A percentile compares a stretch with the other conserved stretches of the same genome.
Evolutionary conservation across 2,797 vertebrate genomes (phyloP).

Genomic region (Siniperca undulata): DNA sequence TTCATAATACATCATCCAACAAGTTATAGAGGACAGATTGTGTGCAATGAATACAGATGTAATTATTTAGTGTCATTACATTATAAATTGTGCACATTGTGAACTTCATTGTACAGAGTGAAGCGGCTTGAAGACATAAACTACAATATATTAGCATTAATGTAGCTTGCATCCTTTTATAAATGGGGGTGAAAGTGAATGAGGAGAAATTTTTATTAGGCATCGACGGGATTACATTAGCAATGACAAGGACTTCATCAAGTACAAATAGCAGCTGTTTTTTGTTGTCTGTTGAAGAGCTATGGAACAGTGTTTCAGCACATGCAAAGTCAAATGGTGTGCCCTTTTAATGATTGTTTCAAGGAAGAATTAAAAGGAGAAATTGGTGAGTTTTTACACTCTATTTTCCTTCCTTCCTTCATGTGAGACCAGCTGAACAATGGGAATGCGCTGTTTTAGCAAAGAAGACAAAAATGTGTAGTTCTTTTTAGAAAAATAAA

Average conservation of each 20-base stretch:
- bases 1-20: slow-evolving; percentile 1
- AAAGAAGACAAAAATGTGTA: background rate
- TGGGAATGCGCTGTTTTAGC: background rate
- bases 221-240: background rate
- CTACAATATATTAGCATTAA: background rate
- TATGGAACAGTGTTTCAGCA: background rate
- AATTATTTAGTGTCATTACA: background rate
- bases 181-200: background rate
- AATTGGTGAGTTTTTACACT: background rate
- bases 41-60: background rate
- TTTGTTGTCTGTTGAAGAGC: background rate
- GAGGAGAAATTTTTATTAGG: background rate
- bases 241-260: background rate
- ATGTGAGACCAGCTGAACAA: background rate
- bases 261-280: background rate
- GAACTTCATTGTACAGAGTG: background rate
- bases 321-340: background rate
- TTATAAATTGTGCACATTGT: background rate
- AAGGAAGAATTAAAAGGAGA: background rate
- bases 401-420: background rate
- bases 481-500: background rate
- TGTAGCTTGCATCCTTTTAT: background rate
- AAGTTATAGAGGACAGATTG: slow-evolving; percentile 3
- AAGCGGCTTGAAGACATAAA: background rate
- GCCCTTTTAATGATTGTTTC: background rate